Base-by-base conservation (phyloP, 35 echinoderm and acorn worm species). In the Stichopus chloronotus region DNA sequence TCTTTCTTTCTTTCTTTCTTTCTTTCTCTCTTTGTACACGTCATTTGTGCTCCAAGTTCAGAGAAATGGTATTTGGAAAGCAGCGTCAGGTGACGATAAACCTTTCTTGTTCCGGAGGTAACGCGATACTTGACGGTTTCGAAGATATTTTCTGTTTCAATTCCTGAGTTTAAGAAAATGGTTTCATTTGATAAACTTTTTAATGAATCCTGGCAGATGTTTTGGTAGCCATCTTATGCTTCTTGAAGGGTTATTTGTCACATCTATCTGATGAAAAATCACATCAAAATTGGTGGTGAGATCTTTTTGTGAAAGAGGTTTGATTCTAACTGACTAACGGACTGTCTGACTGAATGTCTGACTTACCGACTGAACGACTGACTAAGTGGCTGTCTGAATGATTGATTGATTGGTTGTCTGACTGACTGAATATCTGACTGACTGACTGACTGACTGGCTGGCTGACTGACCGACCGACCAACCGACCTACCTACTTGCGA, bases 221-320 rank as follows among this genome's bases (percentile, higher is more conserved):
- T 20, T 74, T 74, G 19, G 69, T 21, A 74, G 69, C 69, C 19
- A 74, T 74, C 7, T 14, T 74, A 74, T 74, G 2, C 13, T 21
- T 74, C 30, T 74, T 74, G 69, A 74, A 74, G 69, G 69, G 69
- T 74, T 14, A 74, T 74, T 74, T 74, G 17, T 74, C 69, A 74
- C 17, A 19, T 74, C 22, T 21, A 20, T 20, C 13, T 21, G 22
- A 74, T 7, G 22, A 20, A 20, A 74, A 74, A 74, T 74, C 69
- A 74, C 19, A 74, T 74, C 69, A 20, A 74, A 20, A 74, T 74
- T 74, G 13, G 6, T 16, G 69, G 69, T 74, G 69, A 74, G 69
- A 14, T 74, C 69, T 16, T 74, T 74, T 74, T 74, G 69, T 21
- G 30, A 74, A 74, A 20, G 69, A 74, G 69, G 69, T 21, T 19